Percentiles rank a stretch among this genome's conserved stretches.
Conservation (phyloP, 2,113 vertebrate species). For the Hyaena hyaena region DNA sequence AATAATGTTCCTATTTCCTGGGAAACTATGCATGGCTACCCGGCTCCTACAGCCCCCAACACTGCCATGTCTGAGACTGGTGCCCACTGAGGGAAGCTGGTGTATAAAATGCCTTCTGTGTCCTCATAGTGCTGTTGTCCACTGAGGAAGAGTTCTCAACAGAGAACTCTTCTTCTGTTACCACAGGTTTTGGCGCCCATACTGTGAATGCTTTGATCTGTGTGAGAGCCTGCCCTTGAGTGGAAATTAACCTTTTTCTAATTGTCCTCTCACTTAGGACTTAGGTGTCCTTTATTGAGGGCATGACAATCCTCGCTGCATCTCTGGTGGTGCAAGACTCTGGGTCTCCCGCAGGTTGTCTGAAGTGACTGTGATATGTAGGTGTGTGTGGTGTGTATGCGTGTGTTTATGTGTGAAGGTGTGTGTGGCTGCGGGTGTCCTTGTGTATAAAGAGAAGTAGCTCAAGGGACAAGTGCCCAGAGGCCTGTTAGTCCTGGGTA, state of each 20-base stretch:
- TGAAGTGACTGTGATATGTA: not conserved
- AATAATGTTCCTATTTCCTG: not conserved
- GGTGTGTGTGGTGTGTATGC: too few species aligned
- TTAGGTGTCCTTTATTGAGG: not conserved
- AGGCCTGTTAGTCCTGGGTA: not conserved
- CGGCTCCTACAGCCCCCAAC: not conserved
- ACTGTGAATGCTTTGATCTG: not conserved
- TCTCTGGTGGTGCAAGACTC: not conserved
- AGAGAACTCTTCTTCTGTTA: not conserved
- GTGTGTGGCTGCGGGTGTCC: not conserved
- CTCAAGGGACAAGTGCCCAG: not conserved
- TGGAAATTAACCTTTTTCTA: not conserved
- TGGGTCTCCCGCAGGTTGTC: not conserved
- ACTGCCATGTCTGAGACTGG: not conserved
- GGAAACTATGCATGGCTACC: not conserved
- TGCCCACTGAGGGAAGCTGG: not conserved
- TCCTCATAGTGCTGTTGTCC: not conserved
- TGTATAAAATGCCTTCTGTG: not conserved
- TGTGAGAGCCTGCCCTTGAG: not conserved
- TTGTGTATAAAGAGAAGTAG: not conserved
- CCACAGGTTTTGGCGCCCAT: not conserved
- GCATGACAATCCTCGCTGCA: rapidly evolving
- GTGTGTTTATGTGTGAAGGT: not conserved
- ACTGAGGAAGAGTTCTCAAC: not conserved
- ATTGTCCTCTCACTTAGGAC: not conserved